phyloP scores from a whole-genome alignment of 2,888 invertebrate species.

The Melipona beecheii region DNA sequence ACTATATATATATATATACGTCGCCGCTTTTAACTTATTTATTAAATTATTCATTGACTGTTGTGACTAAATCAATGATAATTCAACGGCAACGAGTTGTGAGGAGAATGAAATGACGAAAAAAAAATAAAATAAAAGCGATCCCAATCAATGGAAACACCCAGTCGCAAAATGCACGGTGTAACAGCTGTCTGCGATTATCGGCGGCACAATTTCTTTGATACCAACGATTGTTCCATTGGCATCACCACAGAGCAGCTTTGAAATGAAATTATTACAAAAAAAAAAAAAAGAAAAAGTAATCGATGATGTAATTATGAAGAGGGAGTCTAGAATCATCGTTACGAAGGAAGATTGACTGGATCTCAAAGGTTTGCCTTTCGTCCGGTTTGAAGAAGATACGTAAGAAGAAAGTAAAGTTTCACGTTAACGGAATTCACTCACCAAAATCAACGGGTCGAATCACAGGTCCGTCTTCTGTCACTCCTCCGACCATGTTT shows the following conservation, averaged over 20 bases:
- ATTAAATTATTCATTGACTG: neutral
- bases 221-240: too few relatives aligned
- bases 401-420: neutral
- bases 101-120: neutral
- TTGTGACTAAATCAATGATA: neutral
- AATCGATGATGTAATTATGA: slow-evolving; percentile 7
- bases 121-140: neutral
- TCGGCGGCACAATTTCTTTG: slow-evolving; percentile 3
- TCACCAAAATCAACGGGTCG: slow-evolving; percentile 81
- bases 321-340: neutral
- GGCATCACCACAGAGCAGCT: neutral
- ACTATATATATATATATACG: neutral
- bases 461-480: slow-evolving; percentile 82
- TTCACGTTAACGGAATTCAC: slow-evolving; percentile 53
- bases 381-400: neutral
- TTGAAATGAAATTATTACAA: too few relatives aligned
- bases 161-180: neutral
- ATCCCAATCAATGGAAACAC: slow-evolving; percentile 9
- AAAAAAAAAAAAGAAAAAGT: neutral
- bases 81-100: neutral
- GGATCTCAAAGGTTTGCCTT: neutral
- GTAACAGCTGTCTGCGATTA: slow-evolving; percentile 26
- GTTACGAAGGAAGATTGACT: slow-evolving; percentile 10
- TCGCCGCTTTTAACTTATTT: neutral
- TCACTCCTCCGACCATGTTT: slow-evolving; percentile 80